Evolutionary conservation across 1,140 invertebrate species (phyloP), one percentile per base, ranked within the genome.

Genomic region (Xylocopa sonorina): DNA sequence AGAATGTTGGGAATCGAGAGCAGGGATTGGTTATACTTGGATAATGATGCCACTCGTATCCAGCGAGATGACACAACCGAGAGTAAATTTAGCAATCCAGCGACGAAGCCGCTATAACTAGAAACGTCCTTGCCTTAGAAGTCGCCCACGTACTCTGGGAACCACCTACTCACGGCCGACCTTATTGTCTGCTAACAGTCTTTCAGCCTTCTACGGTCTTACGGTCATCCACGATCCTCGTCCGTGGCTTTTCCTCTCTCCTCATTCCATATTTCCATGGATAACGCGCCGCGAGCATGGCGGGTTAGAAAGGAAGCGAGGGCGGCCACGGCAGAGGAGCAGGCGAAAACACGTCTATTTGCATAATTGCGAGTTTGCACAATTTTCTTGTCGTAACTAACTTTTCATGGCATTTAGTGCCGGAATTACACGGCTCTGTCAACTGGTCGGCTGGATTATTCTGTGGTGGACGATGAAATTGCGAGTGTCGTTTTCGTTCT

Each of bases 321-420:
- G 16, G 7, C 18, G 55, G 29, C 16, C 55, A n/a, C 6, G 29
- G n/a, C 10, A 32, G 6, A 58, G n/a, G 64, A 48, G 27, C 38
- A n/a, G n/a, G n/a, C n/a, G n/a, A n/a, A n/a, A n/a, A n/a, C 78
- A 34, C 58, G 55, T 64, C 68, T 51, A 83, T 87, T 84, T 85
- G 80, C 84, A 86, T 88, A 88, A 84, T 69, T 79, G 62, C 76
- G 29, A 60, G 53, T 66, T 82, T 81, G 74, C 79, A 60, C 75
- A 88, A 85, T 87, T 83, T 86, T 79, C 81, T 78, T 67, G 69
- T 83, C 85, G 76, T 66, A 83, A 83, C 74, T 82, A 68, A 85
- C 85, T 88, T 88, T 87, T 87, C 79, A 80, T 74, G 81, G 73
- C 69, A 71, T 87, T 82, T 81, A 79, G 29, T 69, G 62, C 16